Conservation (phyloP, 2,113 vertebrate genomes). For the Trematocara stigmaticum region DNA sequence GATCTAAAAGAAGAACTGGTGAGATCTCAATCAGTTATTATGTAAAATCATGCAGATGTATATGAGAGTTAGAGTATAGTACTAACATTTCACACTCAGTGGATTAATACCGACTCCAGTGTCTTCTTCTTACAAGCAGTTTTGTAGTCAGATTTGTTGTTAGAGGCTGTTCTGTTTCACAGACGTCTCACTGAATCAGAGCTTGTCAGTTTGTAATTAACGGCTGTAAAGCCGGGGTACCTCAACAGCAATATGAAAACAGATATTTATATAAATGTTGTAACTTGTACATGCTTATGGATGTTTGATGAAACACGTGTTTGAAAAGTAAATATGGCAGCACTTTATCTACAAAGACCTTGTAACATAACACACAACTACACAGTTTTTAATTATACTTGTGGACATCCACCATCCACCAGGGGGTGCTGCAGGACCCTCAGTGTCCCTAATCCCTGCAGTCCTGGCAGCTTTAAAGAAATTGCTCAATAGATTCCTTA, state of each 20-base stretch:
- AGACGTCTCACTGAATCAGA: background rate
- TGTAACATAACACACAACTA: background rate
- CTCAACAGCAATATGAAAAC: background rate
- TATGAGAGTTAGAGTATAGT: background rate
- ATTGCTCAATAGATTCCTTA: background rate
- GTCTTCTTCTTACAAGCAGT: background rate
- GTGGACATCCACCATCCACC: accelerated
- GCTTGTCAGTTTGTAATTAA: background rate
- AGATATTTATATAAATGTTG: background rate
- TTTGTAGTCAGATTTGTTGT: background rate
- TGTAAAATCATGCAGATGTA: background rate
- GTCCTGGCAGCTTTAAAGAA: background rate
- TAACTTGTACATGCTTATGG: background rate
- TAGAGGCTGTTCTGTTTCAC: accelerated
- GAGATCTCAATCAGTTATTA: background rate
- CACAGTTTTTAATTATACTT: background rate
- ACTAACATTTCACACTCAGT: background rate
- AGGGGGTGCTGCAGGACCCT: background rate
- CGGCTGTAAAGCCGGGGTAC: background rate
- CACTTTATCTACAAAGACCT: background rate
- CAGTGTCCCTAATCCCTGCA: background rate
- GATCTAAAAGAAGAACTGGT: background rate
- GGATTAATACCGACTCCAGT: accelerated
- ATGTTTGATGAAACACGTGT: background rate
- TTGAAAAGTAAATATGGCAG: background rate